Base-by-base conservation (phyloP, 1,140 invertebrate species). In the Solenopsis invicta region DNA sequence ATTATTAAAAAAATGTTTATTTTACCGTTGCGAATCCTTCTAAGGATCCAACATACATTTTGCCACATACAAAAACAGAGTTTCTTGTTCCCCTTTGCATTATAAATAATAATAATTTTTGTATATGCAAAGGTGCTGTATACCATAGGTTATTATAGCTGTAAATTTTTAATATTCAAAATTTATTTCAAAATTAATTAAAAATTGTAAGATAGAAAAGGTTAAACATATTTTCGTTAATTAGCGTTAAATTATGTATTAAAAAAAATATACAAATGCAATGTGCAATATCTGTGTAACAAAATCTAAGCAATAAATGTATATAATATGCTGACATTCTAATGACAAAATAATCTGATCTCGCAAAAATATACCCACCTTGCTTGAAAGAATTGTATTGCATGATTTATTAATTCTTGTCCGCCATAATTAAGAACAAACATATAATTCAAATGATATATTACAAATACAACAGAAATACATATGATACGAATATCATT, bases 41-140 rank as follows among this genome's bases (percentile, higher is more conserved):
- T n/a, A 85, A 34, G 4, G 71, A 76, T 18, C 4, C 41, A 16
- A 41, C 12, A 10, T 41, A 76, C 18, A 85, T 50, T 10, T 4
- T 18, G 2, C 12, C 29, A 10, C 29, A 56, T 29, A 13, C 12
- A 21, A 74, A n/a, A 48, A 21, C 24, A 2, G 18, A 4, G 9
- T 62, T 50, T 41, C 3, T 21, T n/a, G 4, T 24, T 50, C 24
- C 34, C n/a, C 5, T 85, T 62, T 50, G 13, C 69, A 85, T 37
- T 24, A 85, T 62, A 41, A 85, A 64, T 37, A 84, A 62, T 37
- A 75, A 21, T 24, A 85, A 62, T 64, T 85, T 85, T n/a, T 85
- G 56, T 0, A 0, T n/a, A 18, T 24, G n/a, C 29, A 85, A 50
- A n/a, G 81, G 71, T 41, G 71, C 56, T 24, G 18, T 6, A 4